Evolutionary conservation across 1,140 invertebrate genomes (phyloP), one percentile per base, ranked within the genome.

Genomic region (Bursaphelenchus mucronatus): DNA sequence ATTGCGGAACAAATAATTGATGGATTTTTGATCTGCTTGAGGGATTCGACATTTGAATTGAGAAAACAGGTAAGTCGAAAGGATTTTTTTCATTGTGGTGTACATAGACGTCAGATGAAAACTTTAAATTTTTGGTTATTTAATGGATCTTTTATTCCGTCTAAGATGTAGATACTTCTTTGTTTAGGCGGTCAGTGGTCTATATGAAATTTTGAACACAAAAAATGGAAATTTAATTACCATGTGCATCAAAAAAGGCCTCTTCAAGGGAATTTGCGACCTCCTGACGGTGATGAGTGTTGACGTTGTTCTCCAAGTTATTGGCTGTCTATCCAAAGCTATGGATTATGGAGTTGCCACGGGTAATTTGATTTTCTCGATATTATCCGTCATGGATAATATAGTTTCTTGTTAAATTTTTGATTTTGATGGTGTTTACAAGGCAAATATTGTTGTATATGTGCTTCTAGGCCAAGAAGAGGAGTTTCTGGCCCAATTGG

Each of bases 231-330:
- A 49, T 49, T 6, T 19, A 4, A 17, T 49, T n/a, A 49, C 13
- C 13, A 49, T 49, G 47, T 49, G 47, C 47, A n/a, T 49, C 13
- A n/a, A n/a, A 15, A 39, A 55, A 15, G 54, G 39, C n/a, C 54
- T 55, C n/a, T 39, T 59, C n/a, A 43, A 30, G 11, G 41, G 40
- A 11, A n/a, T 59, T 17, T 59, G 57, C 47, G 57, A 59, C 30
- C 40, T 59, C 40, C 41, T 59, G 41, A 59, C 57, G 11, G 41
- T 59, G 13, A 45, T 17, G 57, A 13, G 45, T 13, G 47, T 50
- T 3, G 57, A 59, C 21, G 13, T 44, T 0, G 57, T 59, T 9
- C 15, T 59, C 7, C 11, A 17, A n/a, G 57, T 39, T 11, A 45
- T 59, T 50, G 13, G 6, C 41, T 59, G 57, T 50, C 40, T 59